phyloP scores from a whole-genome alignment of 1,140 invertebrate species.

The Drosophila repletoides region DNA sequence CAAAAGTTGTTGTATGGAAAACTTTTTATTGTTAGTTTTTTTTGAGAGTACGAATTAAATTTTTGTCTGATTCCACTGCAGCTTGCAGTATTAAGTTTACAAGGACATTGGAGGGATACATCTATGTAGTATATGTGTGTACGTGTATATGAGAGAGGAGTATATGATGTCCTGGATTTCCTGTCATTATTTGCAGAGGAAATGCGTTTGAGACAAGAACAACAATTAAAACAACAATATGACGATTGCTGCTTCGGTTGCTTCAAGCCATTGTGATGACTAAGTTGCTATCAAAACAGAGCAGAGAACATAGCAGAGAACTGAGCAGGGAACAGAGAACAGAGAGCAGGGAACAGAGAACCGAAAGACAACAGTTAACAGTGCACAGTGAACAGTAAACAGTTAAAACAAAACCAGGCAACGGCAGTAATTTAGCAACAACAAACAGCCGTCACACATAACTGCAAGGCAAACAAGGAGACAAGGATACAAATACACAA shows the following conservation, averaged over 20 bases:
- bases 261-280: conserved; percentile 48
- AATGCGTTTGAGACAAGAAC: conserved; percentile 66
- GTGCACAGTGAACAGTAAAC: neutral
- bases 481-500: conserved; percentile 12
- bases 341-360: neutral
- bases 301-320: conserved; percentile 4
- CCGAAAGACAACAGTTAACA: neutral
- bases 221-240: neutral
- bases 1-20: too few species aligned
- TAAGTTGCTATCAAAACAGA: conserved; percentile 73
- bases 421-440: conserved; percentile 69
- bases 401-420: conserved; percentile 50
- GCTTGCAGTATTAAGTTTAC: conserved; percentile 13
- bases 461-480: conserved; percentile 69
- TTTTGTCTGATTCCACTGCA: conserved; percentile 21
- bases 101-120: conserved; percentile 27
- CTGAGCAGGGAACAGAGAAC: neutral
- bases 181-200: conserved; percentile 65
- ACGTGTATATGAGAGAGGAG: too few species aligned
- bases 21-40: too few species aligned
- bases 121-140: too few species aligned
- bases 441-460: conserved; percentile 59
- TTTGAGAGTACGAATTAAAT: too few species aligned
- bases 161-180: conserved; percentile 16
- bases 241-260: conserved; percentile 3